A percentile compares a stretch with the other conserved stretches of the same genome.
phyloP scores from a whole-genome alignment of 1,140 invertebrate genomes.

The Hermetia illucens region DNA sequence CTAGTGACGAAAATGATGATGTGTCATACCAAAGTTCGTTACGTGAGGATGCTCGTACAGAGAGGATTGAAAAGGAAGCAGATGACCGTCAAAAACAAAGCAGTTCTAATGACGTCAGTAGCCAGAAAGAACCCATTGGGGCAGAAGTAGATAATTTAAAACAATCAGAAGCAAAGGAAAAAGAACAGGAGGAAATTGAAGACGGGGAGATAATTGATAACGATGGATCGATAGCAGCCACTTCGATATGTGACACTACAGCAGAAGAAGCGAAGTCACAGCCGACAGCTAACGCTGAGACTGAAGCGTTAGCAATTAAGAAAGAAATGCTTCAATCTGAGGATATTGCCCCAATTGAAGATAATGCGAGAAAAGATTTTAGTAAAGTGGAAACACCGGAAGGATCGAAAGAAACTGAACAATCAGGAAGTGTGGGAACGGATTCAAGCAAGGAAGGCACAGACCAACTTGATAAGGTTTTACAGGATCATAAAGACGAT shows the following conservation, averaged over 20 bases:
- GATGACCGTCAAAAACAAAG: background rate
- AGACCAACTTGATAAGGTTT: too few species aligned
- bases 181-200: constrained; percentile 18
- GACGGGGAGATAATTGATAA: constrained; percentile 1
- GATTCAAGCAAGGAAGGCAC: too few species aligned
- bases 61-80: background rate
- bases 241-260: constrained; percentile 3
- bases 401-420: background rate
- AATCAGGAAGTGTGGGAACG: background rate
- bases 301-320: too few species aligned
- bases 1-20: constrained; percentile 2
- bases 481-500: constrained; percentile 17
- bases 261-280: background rate
- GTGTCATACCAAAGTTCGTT: background rate
- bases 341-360: too few species aligned
- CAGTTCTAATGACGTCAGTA: background rate
- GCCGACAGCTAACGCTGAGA: background rate
- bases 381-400: background rate
- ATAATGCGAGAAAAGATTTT: constrained; percentile 1
- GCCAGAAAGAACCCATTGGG: background rate
- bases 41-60: background rate
- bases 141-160: constrained; percentile 19
- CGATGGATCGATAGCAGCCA: too few species aligned
- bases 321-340: too few species aligned
- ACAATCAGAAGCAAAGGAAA: constrained; percentile 21